These are phyloP conservation scores for Stomorhina lunata DNA, from an alignment of 2,888 invertebrate genomes.

Conservation along the genomic window DNA sequence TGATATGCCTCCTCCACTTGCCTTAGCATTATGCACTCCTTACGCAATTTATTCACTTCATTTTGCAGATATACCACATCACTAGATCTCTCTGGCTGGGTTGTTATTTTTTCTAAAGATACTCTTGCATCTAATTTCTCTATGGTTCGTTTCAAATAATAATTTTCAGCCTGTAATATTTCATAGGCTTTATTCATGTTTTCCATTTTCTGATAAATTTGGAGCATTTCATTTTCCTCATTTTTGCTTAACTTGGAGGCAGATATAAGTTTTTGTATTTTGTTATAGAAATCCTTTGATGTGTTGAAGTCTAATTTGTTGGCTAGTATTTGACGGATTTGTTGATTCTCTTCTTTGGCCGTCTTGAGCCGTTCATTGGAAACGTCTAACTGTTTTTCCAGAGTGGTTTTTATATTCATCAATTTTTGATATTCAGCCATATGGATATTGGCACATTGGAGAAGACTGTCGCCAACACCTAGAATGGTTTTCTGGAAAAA, in stretches of 20 bases:
- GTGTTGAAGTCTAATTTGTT: conserved; percentile 70
- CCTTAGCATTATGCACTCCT: conserved; percentile 72
- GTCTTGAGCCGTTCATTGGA: conserved; percentile 69
- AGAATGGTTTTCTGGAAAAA: conserved; percentile 10
- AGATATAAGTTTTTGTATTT: conserved; percentile 70
- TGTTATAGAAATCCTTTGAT: conserved; percentile 68
- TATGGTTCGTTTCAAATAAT: conserved; percentile 70
- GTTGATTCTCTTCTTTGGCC: conserved; percentile 68
- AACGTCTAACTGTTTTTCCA: conserved; percentile 68
- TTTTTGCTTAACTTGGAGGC: conserved; percentile 70
- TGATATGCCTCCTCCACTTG: conserved; percentile 70
- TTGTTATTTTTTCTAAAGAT: conserved; percentile 64
- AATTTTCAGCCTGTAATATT: conserved; percentile 74
- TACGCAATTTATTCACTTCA: conserved; percentile 71
- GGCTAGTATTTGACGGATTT: conserved; percentile 70
- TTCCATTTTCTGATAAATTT: conserved; percentile 70
- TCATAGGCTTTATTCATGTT: conserved; percentile 73
- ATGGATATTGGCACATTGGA: conserved; percentile 70
- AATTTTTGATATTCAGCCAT: conserved; percentile 70
- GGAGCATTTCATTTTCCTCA: conserved; percentile 72
- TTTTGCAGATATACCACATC: conserved; percentile 73
- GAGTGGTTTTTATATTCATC: conserved; percentile 69
- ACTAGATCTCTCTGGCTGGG: conserved; percentile 71
- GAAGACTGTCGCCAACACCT: conserved; percentile 71
- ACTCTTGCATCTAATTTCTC: conserved; percentile 72